Evolutionary conservation across 2,888 invertebrate species (phyloP).

Genomic region (Psylliodes chrysocephalus): DNA sequence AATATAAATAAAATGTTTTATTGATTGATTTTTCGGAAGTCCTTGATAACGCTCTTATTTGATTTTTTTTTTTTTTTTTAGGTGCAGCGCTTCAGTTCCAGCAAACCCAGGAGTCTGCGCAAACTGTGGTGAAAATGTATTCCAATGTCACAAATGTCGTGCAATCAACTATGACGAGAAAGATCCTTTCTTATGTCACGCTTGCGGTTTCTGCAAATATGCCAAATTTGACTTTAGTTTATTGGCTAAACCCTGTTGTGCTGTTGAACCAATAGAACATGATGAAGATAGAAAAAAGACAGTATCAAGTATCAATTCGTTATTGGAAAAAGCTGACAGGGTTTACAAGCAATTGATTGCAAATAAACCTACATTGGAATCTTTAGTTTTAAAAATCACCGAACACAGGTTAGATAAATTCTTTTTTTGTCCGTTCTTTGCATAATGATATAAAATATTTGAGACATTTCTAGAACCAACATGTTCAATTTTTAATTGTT

Average conservation of each 20-base stretch:
- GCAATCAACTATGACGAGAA: conserved; percentile 99
- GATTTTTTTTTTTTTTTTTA: too few species aligned
- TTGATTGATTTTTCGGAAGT: too few species aligned
- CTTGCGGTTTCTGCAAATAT: conserved; percentile 99
- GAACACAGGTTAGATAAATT: conserved; percentile 71
- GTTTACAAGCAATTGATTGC: conserved; percentile 91
- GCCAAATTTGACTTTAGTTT: conserved; percentile 98
- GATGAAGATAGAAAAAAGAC: conserved; percentile 97
- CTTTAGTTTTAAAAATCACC: conserved; percentile 85
- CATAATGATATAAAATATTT: background rate
- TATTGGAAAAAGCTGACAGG: conserved; percentile 93
- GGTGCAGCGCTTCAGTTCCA: conserved; percentile 96
- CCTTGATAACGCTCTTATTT: too few species aligned
- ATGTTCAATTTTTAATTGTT: background rate
- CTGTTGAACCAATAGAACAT: conserved; percentile 96
- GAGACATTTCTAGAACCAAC: background rate
- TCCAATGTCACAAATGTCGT: conserved; percentile 98
- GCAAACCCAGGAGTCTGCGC: conserved; percentile 98
- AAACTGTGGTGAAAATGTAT: conserved; percentile 98
- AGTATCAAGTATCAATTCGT: conserved; percentile 87
- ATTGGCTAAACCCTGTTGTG: conserved; percentile 91
- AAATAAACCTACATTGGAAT: conserved; percentile 90
- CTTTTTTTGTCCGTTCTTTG: too few species aligned
- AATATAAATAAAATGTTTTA: too few species aligned
- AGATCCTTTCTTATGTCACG: conserved; percentile 98